Conservation (phyloP, 1,140 invertebrate species). For the Drosophila nikananu region DNA sequence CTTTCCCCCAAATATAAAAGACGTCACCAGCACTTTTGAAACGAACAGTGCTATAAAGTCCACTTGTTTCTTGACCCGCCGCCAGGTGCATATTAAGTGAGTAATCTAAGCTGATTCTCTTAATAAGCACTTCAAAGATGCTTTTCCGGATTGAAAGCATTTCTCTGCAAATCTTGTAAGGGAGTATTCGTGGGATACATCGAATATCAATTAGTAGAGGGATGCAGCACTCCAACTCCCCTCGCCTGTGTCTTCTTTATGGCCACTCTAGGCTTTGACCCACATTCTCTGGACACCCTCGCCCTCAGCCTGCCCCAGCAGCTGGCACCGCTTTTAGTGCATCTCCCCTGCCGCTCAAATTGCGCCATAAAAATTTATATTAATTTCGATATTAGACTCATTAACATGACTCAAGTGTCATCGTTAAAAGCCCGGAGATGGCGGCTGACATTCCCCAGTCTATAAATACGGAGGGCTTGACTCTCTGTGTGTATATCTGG, state of each 20-base stretch:
- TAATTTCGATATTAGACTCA: constrained; percentile 79
- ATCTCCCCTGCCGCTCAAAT: constrained; percentile 56
- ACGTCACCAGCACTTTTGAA: constrained; percentile 8
- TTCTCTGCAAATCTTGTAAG: constrained; percentile 28
- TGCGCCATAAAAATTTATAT: constrained; percentile 73
- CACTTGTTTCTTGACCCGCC: background rate
- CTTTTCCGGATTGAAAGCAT: constrained; percentile 36
- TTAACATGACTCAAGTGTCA: constrained; percentile 59
- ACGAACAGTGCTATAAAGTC: constrained; percentile 17
- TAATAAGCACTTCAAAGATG: constrained; percentile 34
- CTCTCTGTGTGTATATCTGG: constrained; percentile 28
- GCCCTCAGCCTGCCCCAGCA: constrained; percentile 15
- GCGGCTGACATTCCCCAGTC: constrained; percentile 18
- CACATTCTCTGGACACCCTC: constrained; percentile 36
- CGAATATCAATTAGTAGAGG: constrained; percentile 71
- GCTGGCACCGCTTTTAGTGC: constrained; percentile 61
- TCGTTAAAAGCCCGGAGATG: constrained; percentile 40
- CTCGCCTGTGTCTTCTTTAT: constrained; percentile 31
- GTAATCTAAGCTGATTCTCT: constrained; percentile 20
- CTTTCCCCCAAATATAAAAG: constrained; percentile 47
- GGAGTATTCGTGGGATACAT: constrained; percentile 59
- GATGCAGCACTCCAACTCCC: background rate
- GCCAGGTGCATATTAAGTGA: background rate
- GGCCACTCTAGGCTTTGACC: constrained; percentile 65
- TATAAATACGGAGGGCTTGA: constrained; percentile 56